Evolutionary conservation across 2,113 vertebrate genomes (phyloP).

Genomic region (Hydrolagus affinis): DNA sequence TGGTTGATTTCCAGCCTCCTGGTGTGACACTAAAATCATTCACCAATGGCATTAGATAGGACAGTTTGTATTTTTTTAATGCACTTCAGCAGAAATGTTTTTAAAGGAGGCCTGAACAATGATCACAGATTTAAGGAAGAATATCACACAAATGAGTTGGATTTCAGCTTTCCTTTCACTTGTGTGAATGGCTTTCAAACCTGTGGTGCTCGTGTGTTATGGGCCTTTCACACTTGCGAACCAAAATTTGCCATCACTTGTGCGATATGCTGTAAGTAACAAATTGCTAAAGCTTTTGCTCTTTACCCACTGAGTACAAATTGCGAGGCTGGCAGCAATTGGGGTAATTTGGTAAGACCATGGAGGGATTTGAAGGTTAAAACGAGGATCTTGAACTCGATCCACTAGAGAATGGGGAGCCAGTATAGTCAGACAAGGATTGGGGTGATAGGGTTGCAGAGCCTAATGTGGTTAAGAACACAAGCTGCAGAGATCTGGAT

Average conservation of each 20-base stretch:
- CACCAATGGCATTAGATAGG: not conserved
- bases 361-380: too few relatives aligned
- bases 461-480: too few relatives aligned
- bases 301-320: conserved; percentile 17
- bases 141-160: not conserved
- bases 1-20: too few relatives aligned
- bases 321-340: conserved; percentile 7
- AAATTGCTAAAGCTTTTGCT: conserved; percentile 12
- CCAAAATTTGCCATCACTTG: conserved; percentile 21
- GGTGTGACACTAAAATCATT: not conserved
- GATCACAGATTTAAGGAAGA: not conserved
- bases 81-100: not conserved
- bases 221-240: conserved; percentile 28
- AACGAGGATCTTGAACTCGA: too few relatives aligned
- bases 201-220: conserved; percentile 26
- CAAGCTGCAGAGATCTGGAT: too few relatives aligned
- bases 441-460: too few relatives aligned
- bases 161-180: not conserved
- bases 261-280: conserved; percentile 24
- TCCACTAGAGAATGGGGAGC: too few relatives aligned
- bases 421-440: too few relatives aligned
- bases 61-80: not conserved
- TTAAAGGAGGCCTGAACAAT: not conserved
- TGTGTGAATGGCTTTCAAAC: conserved; percentile 19
- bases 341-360: too few relatives aligned